phyloP scores from a whole-genome alignment of 2,888 invertebrate genomes.

The Drosophila phalerata region DNA sequence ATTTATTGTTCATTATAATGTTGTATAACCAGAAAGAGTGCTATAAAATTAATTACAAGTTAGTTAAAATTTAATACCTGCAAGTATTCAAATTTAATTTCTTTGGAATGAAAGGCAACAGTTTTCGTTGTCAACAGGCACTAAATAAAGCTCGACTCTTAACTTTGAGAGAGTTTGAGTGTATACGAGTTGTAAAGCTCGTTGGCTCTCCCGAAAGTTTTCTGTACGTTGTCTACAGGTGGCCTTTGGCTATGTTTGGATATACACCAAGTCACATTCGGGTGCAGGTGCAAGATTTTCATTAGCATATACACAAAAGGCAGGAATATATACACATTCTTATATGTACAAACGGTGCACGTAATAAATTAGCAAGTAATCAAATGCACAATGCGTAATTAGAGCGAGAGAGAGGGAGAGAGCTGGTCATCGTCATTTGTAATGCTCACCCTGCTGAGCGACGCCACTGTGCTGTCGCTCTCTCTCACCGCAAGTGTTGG shows the following conservation, averaged over 20 bases:
- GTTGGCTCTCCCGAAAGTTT: constrained; percentile 8
- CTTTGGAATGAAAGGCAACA: not conserved
- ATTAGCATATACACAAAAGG: not conserved
- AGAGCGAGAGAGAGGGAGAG: too few species aligned
- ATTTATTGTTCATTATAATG: too few species aligned
- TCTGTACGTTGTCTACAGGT: constrained; percentile 40
- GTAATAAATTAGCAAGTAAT: constrained; percentile 6
- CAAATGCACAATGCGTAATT: constrained; percentile 8
- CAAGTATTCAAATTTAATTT: not conserved
- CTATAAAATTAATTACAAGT: not conserved
- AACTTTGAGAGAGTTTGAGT: constrained; percentile 19
- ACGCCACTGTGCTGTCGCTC: constrained; percentile 42
- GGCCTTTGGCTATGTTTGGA: constrained; percentile 19
- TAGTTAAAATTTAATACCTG: not conserved
- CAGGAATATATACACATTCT: too few species aligned
- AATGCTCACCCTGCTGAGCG: not conserved
- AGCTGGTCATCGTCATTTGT: not conserved
- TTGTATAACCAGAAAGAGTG: too few species aligned
- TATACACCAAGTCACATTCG: not conserved
- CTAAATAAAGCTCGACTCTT: constrained; percentile 6
- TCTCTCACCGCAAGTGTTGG: constrained; percentile 17
- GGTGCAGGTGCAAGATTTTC: constrained; percentile 8
- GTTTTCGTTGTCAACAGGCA: not conserved
- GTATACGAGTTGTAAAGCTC: not conserved
- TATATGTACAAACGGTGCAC: constrained; percentile 4